Percentiles rank a stretch among this genome's conserved stretches.
Conservation (phyloP, 2,113 vertebrate species). For the Lepus timidus region DNA sequence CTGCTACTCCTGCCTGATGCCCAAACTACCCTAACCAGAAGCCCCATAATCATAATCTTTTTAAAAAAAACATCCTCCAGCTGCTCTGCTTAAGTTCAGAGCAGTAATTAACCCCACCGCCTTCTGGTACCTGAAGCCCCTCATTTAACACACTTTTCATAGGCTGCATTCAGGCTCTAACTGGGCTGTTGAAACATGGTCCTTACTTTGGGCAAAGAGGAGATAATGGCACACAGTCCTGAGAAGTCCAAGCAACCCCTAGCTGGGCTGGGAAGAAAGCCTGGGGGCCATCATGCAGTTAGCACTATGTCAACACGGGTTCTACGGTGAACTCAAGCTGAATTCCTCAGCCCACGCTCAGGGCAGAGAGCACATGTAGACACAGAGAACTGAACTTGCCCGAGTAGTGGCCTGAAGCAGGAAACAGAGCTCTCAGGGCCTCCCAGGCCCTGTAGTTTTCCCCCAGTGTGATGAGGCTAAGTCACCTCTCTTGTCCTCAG, state of each 20-base stretch:
- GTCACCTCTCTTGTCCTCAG: no score
- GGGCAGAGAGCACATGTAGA: background rate
- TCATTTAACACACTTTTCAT: conserved; percentile 56
- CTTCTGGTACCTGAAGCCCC: conserved; percentile 37
- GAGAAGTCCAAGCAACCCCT: conserved; percentile 16
- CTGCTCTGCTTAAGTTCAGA: conserved; percentile 22
- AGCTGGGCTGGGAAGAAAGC: background rate
- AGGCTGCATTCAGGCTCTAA: background rate
- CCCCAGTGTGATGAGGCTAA: no score
- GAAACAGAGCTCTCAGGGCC: background rate
- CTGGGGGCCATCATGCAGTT: background rate
- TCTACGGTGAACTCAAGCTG: background rate
- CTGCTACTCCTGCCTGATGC: conserved; percentile 64
- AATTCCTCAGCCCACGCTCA: background rate
- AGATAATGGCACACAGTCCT: background rate
- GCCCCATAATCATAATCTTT: conserved; percentile 80
- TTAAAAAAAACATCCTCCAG: conserved; percentile 64
- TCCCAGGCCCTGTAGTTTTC: background rate
- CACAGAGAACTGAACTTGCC: background rate
- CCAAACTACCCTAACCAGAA: conserved; percentile 79
- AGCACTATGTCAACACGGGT: background rate
- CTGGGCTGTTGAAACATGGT: background rate
- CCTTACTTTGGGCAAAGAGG: conserved; percentile 24
- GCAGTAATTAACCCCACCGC: conserved; percentile 60
- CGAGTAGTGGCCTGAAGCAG: background rate